Evolutionary conservation across 2,113 vertebrate genomes (phyloP).

Genomic region (Lophotis ruficrista): DNA sequence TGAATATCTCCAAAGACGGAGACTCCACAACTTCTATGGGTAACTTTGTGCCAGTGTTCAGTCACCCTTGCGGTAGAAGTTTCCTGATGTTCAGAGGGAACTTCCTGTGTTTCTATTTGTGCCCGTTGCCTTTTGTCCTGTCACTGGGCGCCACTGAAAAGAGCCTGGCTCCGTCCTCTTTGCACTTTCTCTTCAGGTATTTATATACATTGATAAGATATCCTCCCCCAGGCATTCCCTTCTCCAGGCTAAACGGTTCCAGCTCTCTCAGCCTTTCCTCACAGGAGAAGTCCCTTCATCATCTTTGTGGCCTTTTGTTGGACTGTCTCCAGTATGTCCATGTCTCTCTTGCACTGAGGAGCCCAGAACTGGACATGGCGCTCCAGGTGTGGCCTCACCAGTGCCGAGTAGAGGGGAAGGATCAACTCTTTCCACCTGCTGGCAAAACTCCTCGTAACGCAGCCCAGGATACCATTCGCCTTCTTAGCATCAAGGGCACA

Average conservation of each 20-base stretch:
- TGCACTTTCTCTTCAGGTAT: neutral
- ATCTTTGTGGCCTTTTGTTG: neutral
- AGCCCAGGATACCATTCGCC: neutral
- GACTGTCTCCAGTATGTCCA: neutral
- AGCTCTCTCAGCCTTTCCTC: neutral
- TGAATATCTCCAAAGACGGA: too few relatives aligned
- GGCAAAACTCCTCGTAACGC: neutral
- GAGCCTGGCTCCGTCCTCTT: neutral
- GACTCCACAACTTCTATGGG: too few relatives aligned
- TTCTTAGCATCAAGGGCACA: neutral
- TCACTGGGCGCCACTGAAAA: neutral
- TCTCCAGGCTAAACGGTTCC: neutral
- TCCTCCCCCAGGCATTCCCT: neutral
- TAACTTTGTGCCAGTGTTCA: neutral
- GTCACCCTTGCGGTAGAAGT: neutral
- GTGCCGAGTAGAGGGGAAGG: neutral
- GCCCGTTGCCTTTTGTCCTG: neutral
- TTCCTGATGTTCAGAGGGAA: neutral
- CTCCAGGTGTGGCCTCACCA: too few relatives aligned
- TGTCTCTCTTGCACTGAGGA: too few relatives aligned
- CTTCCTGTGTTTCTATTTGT: neutral
- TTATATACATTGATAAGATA: neutral
- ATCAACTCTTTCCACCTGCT: neutral
- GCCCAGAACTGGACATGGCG: too few relatives aligned
- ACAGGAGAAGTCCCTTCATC: neutral